Conservation (phyloP, 2,797 vertebrate genomes). For the Spheniscus humboldti region DNA sequence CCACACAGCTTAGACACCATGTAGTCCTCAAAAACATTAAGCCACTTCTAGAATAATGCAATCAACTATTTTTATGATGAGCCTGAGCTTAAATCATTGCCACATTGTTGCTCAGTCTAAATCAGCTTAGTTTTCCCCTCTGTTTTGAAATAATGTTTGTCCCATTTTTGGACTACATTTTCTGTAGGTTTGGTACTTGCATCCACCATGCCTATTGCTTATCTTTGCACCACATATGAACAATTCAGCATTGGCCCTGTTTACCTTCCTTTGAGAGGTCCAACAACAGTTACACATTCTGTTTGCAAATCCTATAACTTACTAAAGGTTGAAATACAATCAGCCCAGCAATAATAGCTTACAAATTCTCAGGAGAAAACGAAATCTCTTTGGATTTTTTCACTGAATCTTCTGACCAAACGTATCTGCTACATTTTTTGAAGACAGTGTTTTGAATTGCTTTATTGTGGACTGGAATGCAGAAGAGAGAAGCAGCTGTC, state of each 20-base stretch:
- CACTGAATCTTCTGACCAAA: not conserved
- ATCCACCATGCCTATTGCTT: not conserved
- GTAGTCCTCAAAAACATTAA: not conserved
- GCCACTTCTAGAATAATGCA: not conserved
- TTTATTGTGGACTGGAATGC: not conserved
- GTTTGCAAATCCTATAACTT: not conserved
- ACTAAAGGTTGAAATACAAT: not conserved
- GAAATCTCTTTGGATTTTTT: not conserved
- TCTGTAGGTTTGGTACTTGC: rapidly evolving
- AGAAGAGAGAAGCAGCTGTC: not conserved
- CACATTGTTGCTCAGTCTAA: not conserved
- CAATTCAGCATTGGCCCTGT: not conserved
- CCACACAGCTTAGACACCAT: not conserved
- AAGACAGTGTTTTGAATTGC: not conserved
- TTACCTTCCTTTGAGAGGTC: not conserved
- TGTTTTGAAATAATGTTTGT: not conserved
- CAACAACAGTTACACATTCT: not conserved
- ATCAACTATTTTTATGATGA: not conserved
- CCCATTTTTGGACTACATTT: not conserved
- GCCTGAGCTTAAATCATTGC: not conserved
- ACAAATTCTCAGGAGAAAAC: not conserved
- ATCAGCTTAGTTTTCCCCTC: not conserved
- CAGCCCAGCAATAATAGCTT: not conserved
- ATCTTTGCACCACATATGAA: not conserved
- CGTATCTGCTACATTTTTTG: not conserved